Percentiles rank a stretch among this genome's conserved stretches.
phyloP scores from a whole-genome alignment of 2,113 vertebrate genomes.

The Platycercus adscitus region DNA sequence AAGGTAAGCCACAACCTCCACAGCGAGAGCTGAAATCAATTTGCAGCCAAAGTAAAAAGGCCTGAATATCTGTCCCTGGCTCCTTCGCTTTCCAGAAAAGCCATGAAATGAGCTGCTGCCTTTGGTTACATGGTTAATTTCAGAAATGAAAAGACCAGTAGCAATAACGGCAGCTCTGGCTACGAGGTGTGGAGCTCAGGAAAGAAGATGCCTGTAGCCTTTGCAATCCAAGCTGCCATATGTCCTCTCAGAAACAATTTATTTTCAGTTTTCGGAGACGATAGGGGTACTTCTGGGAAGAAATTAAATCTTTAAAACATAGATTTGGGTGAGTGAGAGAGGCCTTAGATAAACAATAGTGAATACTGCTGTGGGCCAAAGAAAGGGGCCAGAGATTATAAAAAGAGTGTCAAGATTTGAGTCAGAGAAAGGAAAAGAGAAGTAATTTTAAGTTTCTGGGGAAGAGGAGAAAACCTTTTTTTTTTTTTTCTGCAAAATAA shows the following conservation, averaged over 20 bases:
- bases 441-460: background rate
- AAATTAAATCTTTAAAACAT: conserved; percentile 15
- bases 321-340: background rate
- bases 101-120: conserved; percentile 47
- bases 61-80: background rate
- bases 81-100: background rate
- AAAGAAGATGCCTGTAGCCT: background rate
- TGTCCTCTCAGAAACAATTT: background rate
- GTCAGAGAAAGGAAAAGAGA: background rate
- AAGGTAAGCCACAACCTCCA: conserved; percentile 31
- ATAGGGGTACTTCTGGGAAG: background rate
- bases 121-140: conserved; percentile 56
- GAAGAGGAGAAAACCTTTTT: background rate
- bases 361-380: background rate
- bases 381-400: background rate
- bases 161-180: background rate
- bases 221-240: conserved; percentile 7
- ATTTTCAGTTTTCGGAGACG: background rate
- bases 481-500: background rate
- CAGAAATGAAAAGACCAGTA: conserved; percentile 33
- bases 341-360: background rate
- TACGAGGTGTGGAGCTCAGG: background rate
- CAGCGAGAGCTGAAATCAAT: conserved; percentile 47
- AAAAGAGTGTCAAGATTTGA: background rate
- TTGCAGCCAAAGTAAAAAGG: conserved; percentile 38